Base-by-base conservation (phyloP, 2,888 invertebrate genomes). In the Dorcus hopei region DNA sequence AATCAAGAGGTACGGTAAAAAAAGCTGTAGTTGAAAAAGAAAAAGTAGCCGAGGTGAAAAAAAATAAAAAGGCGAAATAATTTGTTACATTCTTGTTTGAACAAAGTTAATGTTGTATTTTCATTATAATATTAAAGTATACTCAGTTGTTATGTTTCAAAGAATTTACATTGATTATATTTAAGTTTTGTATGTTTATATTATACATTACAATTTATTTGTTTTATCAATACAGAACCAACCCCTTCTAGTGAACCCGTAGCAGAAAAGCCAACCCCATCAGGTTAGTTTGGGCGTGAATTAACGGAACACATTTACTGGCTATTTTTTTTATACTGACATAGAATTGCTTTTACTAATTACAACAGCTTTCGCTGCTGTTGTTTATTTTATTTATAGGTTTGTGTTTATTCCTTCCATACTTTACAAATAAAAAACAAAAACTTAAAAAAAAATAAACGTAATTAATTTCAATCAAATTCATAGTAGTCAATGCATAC, bases 161-260 rank as follows among this genome's bases (percentile, higher is more conserved):
- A 33, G 26, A 7, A 33, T 33, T 33, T 33, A 33, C 26, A 33
- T 33, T 33, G 26, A 58, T 59, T 55, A 52, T 51, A 58, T 58
- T 52, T 19, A n/a, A 50, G 14, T 40, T 56, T 61, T 45, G 26
- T 19, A 52, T 39, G 56, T 41, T 53, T 57, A 45, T 38, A 50
- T 57, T 14, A 48, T 42, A 33, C 43, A 49, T 54, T 48, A 59
- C 56, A 45, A 51, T 55, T 38, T 49, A 47, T 26, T 56, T 57
- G 52, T 41, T 19, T 57, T 19, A 49, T 38, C 60, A 54, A 54
- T 67, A 58, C 62, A 67, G 67, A 65, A 50, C 54, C 62, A 58
- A 64, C 63, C 51, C 62, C 66, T 16, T 45, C 45, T 19, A 23
- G 23, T 19, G 9, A 16, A 45, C 16, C 16, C 14, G 23, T 19